A percentile compares a stretch with the other conserved stretches of the same genome.
Conservation (phyloP, 2,888 invertebrate species). For the Ormyrus nitidulus region DNA sequence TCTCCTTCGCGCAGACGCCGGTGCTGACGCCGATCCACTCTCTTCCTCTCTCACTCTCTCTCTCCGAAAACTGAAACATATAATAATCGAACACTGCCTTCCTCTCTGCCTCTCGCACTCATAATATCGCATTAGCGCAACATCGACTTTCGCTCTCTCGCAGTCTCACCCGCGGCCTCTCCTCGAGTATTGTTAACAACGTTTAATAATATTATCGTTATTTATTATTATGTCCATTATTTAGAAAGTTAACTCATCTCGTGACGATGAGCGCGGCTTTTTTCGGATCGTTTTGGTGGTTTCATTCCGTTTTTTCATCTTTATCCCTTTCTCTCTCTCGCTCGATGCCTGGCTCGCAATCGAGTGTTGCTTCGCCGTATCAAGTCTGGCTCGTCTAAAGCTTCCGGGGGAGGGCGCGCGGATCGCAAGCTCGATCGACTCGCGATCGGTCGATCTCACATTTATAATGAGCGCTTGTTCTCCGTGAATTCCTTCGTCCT, state of each 20-base stretch:
- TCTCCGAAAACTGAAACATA: neutral
- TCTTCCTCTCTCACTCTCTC: constrained; percentile 11
- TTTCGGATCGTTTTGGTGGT: constrained; percentile 27
- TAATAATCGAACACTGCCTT: neutral
- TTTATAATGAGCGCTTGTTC: too few species aligned
- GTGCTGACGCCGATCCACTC: neutral
- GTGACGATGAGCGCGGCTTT: constrained; percentile 61
- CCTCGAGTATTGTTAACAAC: constrained; percentile 65
- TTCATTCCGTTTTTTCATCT: neutral
- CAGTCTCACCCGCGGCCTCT: constrained; percentile 31
- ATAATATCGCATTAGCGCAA: constrained; percentile 2
- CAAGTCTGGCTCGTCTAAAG: too few species aligned
- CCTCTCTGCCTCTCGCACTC: neutral
- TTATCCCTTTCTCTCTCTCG: neutral
- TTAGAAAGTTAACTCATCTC: constrained; percentile 68
- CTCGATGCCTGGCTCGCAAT: neutral
- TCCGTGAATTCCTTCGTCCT: neutral
- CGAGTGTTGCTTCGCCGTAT: neutral
- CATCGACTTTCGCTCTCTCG: constrained; percentile 38
- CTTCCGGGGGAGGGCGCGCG: constrained; percentile 24
- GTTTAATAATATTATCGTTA: constrained; percentile 56
- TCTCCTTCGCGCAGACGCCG: neutral
- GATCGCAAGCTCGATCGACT: constrained; percentile 45
- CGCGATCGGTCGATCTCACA: neutral
- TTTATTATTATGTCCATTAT: constrained; percentile 60